Conservation (phyloP, 2,113 vertebrate species). For the Gambusia affinis region DNA sequence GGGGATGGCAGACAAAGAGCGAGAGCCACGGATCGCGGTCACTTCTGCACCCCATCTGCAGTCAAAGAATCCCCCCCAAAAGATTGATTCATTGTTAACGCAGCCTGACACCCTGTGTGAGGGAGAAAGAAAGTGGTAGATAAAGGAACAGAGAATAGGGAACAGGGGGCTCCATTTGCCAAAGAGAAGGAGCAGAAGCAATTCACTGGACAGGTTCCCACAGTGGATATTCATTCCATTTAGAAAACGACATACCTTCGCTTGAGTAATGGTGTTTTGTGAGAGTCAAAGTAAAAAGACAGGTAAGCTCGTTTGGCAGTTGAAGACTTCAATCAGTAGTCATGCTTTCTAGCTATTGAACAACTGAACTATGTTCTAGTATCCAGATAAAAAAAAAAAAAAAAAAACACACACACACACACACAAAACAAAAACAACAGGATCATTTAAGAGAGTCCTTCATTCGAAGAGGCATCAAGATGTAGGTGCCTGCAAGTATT, state of each 20-base stretch:
- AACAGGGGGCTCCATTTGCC: constrained; percentile 74
- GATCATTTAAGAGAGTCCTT: constrained; percentile 14
- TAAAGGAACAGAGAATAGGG: constrained; percentile 80
- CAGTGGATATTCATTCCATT: constrained; percentile 65
- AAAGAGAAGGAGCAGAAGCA: constrained; percentile 78
- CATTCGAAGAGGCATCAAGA: constrained; percentile 14
- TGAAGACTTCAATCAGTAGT: constrained; percentile 3
- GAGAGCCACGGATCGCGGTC: constrained; percentile 73
- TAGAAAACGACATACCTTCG: constrained; percentile 52
- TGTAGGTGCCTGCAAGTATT: constrained; percentile 57
- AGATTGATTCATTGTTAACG: constrained; percentile 87
- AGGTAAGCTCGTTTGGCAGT: constrained; percentile 43
- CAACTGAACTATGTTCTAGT: neutral
- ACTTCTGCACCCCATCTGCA: constrained; percentile 81
- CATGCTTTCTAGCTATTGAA: neutral
- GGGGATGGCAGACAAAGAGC: constrained; percentile 76
- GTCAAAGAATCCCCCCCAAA: constrained; percentile 82
- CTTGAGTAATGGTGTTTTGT: constrained; percentile 69
- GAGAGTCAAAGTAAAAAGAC: constrained; percentile 61
- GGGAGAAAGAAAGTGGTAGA: constrained; percentile 78
- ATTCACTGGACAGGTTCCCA: constrained; percentile 78
- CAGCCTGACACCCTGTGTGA: constrained; percentile 81
- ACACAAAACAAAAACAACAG: neutral
- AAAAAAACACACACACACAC: neutral
- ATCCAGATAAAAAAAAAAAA: neutral